Percentiles rank a stretch among this genome's conserved stretches.
These are phyloP conservation scores for Drosophila basisetae DNA, from an alignment of 2,888 invertebrate genomes.

Conservation along the genomic window DNA sequence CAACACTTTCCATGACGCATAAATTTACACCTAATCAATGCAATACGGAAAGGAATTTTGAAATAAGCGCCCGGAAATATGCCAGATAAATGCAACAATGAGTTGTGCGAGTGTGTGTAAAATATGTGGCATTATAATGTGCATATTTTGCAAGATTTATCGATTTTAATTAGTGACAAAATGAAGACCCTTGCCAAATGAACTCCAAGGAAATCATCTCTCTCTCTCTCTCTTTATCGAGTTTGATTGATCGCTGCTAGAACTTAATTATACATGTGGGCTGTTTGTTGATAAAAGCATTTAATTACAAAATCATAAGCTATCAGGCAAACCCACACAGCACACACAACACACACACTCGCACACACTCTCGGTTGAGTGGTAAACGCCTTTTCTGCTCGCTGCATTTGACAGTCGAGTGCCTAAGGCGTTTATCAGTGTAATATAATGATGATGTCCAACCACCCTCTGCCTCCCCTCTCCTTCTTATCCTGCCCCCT, in stretches of 20 bases:
- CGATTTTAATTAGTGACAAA: slow-evolving; percentile 76
- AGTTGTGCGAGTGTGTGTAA: slow-evolving; percentile 14
- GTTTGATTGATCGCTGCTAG: slow-evolving; percentile 70
- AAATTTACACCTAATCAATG: slow-evolving; percentile 80
- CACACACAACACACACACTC: slow-evolving; percentile 6
- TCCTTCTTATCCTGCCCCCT: not conserved
- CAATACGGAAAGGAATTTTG: slow-evolving; percentile 67
- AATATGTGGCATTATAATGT: slow-evolving; percentile 53
- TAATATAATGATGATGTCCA: slow-evolving; percentile 71
- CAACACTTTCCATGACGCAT: slow-evolving; percentile 51
- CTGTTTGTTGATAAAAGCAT: slow-evolving; percentile 68
- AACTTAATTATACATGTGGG: slow-evolving; percentile 32
- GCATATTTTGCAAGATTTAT: slow-evolving; percentile 70
- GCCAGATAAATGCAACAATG: slow-evolving; percentile 38
- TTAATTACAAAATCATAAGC: slow-evolving; percentile 80
- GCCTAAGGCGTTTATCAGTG: slow-evolving; percentile 78
- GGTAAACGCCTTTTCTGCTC: slow-evolving; percentile 61
- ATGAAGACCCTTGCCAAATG: slow-evolving; percentile 48
- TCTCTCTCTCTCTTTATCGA: slow-evolving; percentile 17
- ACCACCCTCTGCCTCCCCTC: slow-evolving; percentile 2
- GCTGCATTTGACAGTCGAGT: slow-evolving; percentile 66
- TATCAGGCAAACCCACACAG: slow-evolving; percentile 55
- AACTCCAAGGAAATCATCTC: slow-evolving; percentile 14
- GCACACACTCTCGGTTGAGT: slow-evolving; percentile 21
- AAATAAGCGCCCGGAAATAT: slow-evolving; percentile 49